These are phyloP conservation scores for Epinephelus cyanopodus DNA, from an alignment of 2,113 vertebrate genomes.

Conservation along the genomic window DNA sequence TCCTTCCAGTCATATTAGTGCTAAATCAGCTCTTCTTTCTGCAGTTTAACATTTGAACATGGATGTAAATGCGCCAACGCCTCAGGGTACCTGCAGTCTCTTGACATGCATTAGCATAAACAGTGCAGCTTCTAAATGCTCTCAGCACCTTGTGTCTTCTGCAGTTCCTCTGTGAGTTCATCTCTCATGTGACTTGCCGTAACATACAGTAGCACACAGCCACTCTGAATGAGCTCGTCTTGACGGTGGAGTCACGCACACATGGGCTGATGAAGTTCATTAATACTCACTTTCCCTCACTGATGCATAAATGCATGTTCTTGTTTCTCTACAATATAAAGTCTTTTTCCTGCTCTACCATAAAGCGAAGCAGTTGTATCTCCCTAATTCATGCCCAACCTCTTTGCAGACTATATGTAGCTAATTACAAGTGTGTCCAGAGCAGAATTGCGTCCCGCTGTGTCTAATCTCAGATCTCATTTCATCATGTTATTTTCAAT, in stretches of 20 bases:
- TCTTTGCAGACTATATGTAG: neutral
- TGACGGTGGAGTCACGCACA: neutral
- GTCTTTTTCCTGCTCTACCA: neutral
- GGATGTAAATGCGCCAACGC: conserved; percentile 49
- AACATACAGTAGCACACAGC: neutral
- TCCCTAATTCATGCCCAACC: neutral
- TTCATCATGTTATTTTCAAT: conserved; percentile 41
- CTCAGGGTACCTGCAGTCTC: conserved; percentile 25
- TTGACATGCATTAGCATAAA: conserved; percentile 61
- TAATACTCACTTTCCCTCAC: neutral
- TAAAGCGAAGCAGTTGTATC: conserved; percentile 8
- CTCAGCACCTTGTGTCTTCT: neutral
- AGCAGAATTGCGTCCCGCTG: conserved; percentile 38
- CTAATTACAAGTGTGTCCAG: conserved; percentile 44
- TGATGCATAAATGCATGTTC: conserved; percentile 9
- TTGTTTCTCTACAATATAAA: conserved; percentile 8
- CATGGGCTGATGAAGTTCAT: conserved; percentile 28
- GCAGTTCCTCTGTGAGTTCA: neutral
- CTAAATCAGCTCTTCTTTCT: conserved; percentile 51
- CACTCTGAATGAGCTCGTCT: conserved; percentile 10
- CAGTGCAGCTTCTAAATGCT: conserved; percentile 35
- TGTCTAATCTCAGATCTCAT: conserved; percentile 51
- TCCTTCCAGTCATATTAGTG: conserved; percentile 25
- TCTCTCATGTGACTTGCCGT: conserved; percentile 17
- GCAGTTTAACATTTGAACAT: conserved; percentile 63